A percentile compares a stretch with the other conserved stretches of the same genome.
Evolutionary conservation across 2,888 invertebrate genomes (phyloP).

Genomic region (Rosalia funebris): DNA sequence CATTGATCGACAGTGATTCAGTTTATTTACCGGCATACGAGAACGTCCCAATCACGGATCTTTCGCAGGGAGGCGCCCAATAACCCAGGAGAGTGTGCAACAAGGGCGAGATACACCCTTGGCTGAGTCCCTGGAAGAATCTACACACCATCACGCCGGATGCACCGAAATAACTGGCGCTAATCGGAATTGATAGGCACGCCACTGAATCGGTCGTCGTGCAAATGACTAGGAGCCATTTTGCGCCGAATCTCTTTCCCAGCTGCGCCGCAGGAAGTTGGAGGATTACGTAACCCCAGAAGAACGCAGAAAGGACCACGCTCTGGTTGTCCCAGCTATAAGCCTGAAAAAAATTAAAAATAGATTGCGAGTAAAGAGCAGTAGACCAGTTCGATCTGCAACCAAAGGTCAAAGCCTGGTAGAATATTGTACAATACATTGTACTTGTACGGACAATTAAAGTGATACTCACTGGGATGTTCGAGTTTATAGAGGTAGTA

Average conservation of each 20-base stretch:
- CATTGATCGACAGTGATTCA: too few species aligned
- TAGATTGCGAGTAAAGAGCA: too few species aligned
- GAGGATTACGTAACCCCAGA: constrained; percentile 81
- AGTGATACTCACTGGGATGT: constrained; percentile 58
- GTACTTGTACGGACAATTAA: too few species aligned
- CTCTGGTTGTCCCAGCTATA: constrained; percentile 69
- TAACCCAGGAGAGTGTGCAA: constrained; percentile 78
- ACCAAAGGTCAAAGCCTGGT: too few species aligned
- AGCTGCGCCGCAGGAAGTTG: constrained; percentile 79
- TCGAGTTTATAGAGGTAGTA: constrained; percentile 53
- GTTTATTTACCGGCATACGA: too few species aligned
- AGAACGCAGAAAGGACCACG: constrained; percentile 77
- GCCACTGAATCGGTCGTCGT: constrained; percentile 71
- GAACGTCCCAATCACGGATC: constrained; percentile 76
- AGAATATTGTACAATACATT: too few species aligned
- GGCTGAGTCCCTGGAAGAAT: constrained; percentile 77
- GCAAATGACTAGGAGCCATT: constrained; percentile 70
- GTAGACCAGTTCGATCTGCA: too few species aligned
- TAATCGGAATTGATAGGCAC: constrained; percentile 74
- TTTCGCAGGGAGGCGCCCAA: constrained; percentile 78
- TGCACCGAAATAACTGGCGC: constrained; percentile 73
- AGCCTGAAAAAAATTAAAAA: constrained; percentile 56
- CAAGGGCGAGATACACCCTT: constrained; percentile 78
- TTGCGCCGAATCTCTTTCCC: constrained; percentile 79
- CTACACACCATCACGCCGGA: constrained; percentile 72